phyloP scores from a whole-genome alignment of 1,140 invertebrate species.

The Drosophila navojoa region DNA sequence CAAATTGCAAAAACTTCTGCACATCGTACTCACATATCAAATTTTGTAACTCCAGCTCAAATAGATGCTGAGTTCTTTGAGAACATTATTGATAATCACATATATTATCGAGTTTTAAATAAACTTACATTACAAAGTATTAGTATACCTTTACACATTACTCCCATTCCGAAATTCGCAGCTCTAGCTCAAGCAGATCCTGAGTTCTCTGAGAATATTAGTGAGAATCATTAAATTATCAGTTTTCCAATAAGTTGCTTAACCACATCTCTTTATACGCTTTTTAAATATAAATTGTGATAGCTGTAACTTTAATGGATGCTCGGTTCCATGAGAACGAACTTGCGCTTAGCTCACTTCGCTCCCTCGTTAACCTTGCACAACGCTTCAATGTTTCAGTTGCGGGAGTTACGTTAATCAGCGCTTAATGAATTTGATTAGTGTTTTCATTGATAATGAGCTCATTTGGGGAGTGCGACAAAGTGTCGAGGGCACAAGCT shows the following conservation, averaged over 20 bases:
- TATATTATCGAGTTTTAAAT: too few relatives aligned
- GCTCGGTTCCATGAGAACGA: not conserved
- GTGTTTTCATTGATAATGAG: constrained; percentile 19
- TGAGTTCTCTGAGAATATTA: not conserved
- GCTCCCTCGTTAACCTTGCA: not conserved
- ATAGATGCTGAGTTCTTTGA: not conserved
- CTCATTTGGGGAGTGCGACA: constrained; percentile 12
- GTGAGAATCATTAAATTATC: not conserved
- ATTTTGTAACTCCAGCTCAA: not conserved
- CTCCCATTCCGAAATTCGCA: too few relatives aligned
- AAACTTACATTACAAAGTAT: too few relatives aligned
- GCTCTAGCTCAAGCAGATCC: not conserved
- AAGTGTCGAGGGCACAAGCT: constrained; percentile 14
- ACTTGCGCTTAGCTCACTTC: too few relatives aligned
- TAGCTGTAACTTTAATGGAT: not conserved
- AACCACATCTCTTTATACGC: not conserved
- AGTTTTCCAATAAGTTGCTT: not conserved
- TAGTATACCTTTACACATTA: too few relatives aligned
- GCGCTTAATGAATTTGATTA: constrained; percentile 26
- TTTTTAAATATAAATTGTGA: not conserved
- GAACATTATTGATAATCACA: not conserved
- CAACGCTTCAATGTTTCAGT: not conserved
- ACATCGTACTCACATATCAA: not conserved
- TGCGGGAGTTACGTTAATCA: constrained; percentile 7
- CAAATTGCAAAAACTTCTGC: too few relatives aligned